Evolutionary conservation across 2,113 vertebrate species (phyloP).

Genomic region (Ictalurus furcatus): DNA sequence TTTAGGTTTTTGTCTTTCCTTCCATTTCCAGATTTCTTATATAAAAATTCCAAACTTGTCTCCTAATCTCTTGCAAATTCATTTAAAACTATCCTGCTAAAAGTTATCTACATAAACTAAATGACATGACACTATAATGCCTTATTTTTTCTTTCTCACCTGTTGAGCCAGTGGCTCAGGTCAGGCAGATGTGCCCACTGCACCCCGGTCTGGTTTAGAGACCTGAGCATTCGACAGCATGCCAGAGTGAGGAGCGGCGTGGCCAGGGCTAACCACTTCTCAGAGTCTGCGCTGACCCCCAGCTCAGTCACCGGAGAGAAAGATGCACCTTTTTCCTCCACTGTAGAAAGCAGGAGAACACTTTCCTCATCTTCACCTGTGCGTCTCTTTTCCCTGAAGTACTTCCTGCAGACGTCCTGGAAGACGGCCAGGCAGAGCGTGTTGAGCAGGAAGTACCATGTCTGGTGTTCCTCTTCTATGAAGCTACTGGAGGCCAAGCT

Average conservation of each 20-base stretch:
- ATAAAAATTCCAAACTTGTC: neutral
- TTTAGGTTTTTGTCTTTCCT: neutral
- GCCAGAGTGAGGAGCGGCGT: constrained; percentile 82
- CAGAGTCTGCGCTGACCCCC: constrained; percentile 55
- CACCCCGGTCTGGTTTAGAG: constrained; percentile 92
- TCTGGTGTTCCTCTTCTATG: constrained; percentile 96
- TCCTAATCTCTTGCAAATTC: neutral
- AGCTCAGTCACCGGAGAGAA: constrained; percentile 41
- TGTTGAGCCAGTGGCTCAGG: constrained; percentile 94
- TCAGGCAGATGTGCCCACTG: constrained; percentile 93
- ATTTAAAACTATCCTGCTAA: neutral
- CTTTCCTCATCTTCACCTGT: constrained; percentile 46
- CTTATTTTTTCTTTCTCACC: constrained; percentile 22
- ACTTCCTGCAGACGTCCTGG: constrained; percentile 83
- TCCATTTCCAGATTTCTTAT: neutral
- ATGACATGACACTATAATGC: neutral
- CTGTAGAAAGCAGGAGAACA: constrained; percentile 54
- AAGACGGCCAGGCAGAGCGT: constrained; percentile 88
- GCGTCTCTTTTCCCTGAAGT: constrained; percentile 66
- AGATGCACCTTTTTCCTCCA: constrained; percentile 46
- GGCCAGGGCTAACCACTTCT: constrained; percentile 83
- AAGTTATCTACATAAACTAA: neutral
- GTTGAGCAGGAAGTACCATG: constrained; percentile 93
- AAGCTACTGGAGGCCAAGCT: constrained; percentile 93
- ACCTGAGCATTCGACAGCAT: constrained; percentile 88